Evolutionary conservation across 2,888 invertebrate species (phyloP), one percentile per base, ranked within the genome.

Genomic region (Scaptomyza tumidula): DNA sequence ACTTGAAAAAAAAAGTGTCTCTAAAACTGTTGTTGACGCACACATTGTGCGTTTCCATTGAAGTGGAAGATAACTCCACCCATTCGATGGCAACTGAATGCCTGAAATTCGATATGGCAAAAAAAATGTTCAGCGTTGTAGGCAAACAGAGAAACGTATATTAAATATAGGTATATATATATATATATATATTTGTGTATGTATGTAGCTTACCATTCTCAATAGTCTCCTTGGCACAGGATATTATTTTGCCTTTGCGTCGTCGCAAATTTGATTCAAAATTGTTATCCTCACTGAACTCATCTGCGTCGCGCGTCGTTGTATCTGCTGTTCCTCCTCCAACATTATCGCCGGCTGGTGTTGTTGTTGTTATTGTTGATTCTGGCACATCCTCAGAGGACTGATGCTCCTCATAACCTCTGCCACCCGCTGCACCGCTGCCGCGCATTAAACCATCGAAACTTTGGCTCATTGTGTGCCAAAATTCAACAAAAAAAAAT

Each of bases 201-300:
- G 10, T 60, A 6, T 6, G 7, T 33, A 10, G 84, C 90, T 90
- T 76, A 92, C 92, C 92, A 74, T 92, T 91, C 84, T 92, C 92
- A 74, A 92, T 92, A 54, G 92, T 92, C 86, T 92, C 92, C 89
- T 92, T 92, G 86, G 92, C 92, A 90, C 92, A 92, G 64, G 92
- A 91, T 86, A 92, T 92, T 70, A 92, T 92, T 90, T 92, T 92
- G 61, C 92, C 92, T 80, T 92, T 92, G 67, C 92, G 91, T 74
- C 92, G 88, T 66, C 92, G 90, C 50, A 92, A 86, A 88, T 92
- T 92, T 56, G 92, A 91, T 81, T 92, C 92, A 61, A 92, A 91
- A 82, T 91, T 91, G 78, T 91, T 91, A 67, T 90, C 91, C 73
- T 91, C 91, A 67, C 85, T 89, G 71, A 86, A 89, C 71, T 92